Evolutionary conservation across 2,113 vertebrate species (phyloP).

Genomic region (Chloroceryle aenea): DNA sequence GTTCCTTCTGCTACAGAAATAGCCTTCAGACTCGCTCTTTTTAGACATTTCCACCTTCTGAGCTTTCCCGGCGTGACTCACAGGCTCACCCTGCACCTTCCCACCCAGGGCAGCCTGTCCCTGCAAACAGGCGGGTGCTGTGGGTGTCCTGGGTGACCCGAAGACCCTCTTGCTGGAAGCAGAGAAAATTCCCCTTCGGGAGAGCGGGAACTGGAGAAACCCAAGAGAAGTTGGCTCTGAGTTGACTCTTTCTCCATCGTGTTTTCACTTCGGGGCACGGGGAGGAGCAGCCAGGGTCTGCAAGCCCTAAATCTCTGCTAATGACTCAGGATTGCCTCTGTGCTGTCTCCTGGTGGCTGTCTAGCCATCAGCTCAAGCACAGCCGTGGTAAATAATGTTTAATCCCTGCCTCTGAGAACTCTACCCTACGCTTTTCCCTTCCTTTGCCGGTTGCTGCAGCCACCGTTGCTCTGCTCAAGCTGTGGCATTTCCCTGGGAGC

Average conservation of each 20-base stretch:
- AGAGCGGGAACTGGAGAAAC: neutral
- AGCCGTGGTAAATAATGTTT: neutral
- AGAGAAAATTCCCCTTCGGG: neutral
- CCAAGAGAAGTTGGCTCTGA: neutral
- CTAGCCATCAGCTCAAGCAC: neutral
- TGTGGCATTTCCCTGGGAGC: neutral
- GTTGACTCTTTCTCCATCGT: fast-evolving
- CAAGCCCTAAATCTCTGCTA: fast-evolving
- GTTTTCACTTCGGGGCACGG: neutral
- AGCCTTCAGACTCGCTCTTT: neutral
- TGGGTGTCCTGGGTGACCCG: neutral
- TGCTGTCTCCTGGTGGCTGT: neutral
- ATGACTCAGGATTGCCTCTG: neutral
- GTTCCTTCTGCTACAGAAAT: neutral
- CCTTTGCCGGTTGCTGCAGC: neutral
- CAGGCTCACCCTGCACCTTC: neutral
- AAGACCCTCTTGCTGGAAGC: neutral
- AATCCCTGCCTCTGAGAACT: neutral
- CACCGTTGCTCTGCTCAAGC: neutral
- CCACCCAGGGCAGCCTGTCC: neutral
- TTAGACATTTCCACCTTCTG: neutral
- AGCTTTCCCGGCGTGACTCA: neutral
- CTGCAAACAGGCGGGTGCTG: fast-evolving
- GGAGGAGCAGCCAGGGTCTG: neutral
- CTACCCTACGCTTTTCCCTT: neutral